Conservation (phyloP, 2,113 vertebrate species). For the Promerops cafer region DNA sequence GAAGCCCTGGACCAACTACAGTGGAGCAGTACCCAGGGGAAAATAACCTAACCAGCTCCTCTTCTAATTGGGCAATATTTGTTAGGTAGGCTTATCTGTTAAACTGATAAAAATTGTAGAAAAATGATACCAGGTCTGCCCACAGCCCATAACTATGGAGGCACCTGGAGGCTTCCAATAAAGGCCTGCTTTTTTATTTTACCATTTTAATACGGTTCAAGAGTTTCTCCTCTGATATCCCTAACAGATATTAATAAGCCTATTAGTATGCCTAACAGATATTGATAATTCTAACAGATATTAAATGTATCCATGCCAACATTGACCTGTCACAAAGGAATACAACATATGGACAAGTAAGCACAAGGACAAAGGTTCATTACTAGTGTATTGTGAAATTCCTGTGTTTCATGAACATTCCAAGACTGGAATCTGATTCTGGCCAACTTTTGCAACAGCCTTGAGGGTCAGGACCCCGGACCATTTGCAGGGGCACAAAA, state of each 20-base stretch:
- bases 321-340: not conserved
- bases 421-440: not conserved
- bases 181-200: not conserved
- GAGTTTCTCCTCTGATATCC: not conserved
- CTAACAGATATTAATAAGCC: not conserved
- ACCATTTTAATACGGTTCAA: not conserved
- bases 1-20: not conserved
- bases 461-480: accelerated
- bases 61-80: not conserved
- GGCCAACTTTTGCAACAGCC: not conserved
- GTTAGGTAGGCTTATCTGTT: not conserved
- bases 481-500: not conserved
- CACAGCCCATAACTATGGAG: not conserved
- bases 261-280: not conserved
- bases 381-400: not conserved
- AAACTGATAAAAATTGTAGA: not conserved
- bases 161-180: not conserved
- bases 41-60: not conserved
- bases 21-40: accelerated
- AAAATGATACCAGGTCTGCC: accelerated
- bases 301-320: not conserved
- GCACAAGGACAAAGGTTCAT: not conserved
- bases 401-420: not conserved
- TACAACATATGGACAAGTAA: accelerated
- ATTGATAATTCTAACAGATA: not conserved